Base-by-base conservation (phyloP, 92 coral and sea anemone species). In the Galaxea fascicularis region DNA sequence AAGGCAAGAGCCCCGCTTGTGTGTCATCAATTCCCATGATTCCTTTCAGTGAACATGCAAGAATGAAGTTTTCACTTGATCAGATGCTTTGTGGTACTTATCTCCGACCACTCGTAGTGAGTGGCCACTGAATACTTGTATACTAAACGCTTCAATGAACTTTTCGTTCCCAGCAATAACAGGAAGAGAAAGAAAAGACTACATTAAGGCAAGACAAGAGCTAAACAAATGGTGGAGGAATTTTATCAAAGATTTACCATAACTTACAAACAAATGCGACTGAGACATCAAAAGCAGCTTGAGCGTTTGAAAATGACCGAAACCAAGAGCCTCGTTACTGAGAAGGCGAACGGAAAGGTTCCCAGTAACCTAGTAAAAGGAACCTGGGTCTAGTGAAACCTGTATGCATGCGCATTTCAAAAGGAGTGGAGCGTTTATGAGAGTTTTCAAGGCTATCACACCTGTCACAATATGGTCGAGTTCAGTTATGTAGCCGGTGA, bases 241-340 rank as follows among this genome's bases (percentile, higher is more conserved):
- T 93, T 93, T 41, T 44, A 93, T 46, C 73, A 67, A 65, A 74
- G 82, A 60, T 68, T 89, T 60, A 13, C 21, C 4, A 52, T 44
- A 21, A 89, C 65, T 22, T 89, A 89, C 76, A 16, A 58, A 46
- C 75, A 62, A 56, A 35, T 89, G 64, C 88, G 87, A 75, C 6
- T 53, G 18, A 89, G 86, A 65, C 95, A 92, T 39, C 70, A 77
- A 28, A 86, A 62, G 28, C 71, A 83, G 72, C 87, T 83, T n/a
- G 54, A 83, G 47, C 41, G 58, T 22, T 56, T 69, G 15, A 81
- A 81, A 53, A 31, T 25, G n/a, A 20, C 71, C 26, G 28, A 64
- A 0, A 13, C 60, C 12, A n/a, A 58, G 27, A 18, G 65, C 27
- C 17, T 64, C 18, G 14, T 10, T 12, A 12, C 31, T 0, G 69